phyloP scores from a whole-genome alignment of 53 echinoderm and acorn worm genomes.

The Holothuria leucospilota region DNA sequence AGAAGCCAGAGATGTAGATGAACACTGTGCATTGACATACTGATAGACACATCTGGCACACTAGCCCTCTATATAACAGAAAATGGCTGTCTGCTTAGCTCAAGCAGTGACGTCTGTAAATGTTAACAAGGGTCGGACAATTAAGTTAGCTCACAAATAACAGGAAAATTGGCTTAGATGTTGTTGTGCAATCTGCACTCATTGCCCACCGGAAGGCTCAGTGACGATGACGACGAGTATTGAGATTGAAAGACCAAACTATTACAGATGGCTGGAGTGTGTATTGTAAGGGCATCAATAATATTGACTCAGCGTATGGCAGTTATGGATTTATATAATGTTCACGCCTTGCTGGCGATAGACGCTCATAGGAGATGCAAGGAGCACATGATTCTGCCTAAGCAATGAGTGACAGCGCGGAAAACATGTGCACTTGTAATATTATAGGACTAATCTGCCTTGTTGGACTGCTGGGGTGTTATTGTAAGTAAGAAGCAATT shows the following conservation, averaged over 20 bases:
- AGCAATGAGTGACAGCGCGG: background rate
- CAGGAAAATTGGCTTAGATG: constrained; percentile 15
- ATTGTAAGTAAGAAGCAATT: constrained; percentile 27
- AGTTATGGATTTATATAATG: constrained; percentile 28
- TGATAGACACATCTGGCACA: too few relatives aligned
- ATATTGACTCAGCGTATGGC: constrained; percentile 31
- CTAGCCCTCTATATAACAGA: too few relatives aligned
- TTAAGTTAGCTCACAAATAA: too few relatives aligned
- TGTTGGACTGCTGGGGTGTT: constrained; percentile 1
- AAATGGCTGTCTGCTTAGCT: too few relatives aligned
- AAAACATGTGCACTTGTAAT: background rate
- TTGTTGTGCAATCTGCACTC: constrained; percentile 24
- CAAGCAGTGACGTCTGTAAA: constrained; percentile 2
- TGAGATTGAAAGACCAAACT: constrained; percentile 40
- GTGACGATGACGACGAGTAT: background rate
- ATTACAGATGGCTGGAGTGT: constrained; percentile 13
- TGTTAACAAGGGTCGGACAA: background rate
- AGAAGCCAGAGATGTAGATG: too few relatives aligned
- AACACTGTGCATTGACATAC: too few relatives aligned
- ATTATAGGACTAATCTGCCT: background rate
- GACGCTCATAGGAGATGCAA: background rate
- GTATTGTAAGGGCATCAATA: constrained; percentile 29
- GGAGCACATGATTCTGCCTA: constrained; percentile 20
- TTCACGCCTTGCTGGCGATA: constrained; percentile 31
- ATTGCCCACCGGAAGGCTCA: constrained; percentile 7